phyloP scores from a whole-genome alignment of 2,888 invertebrate species.

The Pherbina coryleti region DNA sequence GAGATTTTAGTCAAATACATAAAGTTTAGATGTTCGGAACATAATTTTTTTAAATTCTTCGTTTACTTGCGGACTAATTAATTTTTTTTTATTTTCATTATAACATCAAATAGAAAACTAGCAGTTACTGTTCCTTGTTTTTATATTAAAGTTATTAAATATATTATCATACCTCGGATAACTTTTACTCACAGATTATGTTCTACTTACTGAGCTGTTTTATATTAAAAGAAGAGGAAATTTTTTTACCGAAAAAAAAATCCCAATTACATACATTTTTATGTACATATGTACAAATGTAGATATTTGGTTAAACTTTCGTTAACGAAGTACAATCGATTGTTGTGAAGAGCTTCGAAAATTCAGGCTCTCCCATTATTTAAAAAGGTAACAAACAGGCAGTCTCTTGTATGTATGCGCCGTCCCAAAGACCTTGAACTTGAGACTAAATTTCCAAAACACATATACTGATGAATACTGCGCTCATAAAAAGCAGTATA shows the following conservation, averaged over 20 bases:
- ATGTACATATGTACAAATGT: neutral
- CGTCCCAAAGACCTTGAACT: constrained; percentile 71
- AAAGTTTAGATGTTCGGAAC: neutral
- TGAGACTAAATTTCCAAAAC: constrained; percentile 70
- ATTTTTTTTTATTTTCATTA: neutral
- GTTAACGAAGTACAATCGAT: neutral
- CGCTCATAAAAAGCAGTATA: constrained; percentile 28
- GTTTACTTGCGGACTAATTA: neutral
- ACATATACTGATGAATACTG: constrained; percentile 46
- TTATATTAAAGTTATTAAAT: no score
- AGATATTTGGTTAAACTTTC: neutral
- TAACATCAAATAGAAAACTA: no score
- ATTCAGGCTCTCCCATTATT: constrained; percentile 9
- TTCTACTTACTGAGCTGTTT: no score
- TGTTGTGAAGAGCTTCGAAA: neutral
- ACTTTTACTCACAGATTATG: no score
- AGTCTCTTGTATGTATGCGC: constrained; percentile 42
- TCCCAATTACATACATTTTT: neutral
- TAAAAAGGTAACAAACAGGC: constrained; percentile 11
- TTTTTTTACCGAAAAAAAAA: neutral
- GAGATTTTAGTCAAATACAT: constrained; percentile 53
- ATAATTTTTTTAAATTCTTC: neutral
- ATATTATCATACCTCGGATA: no score
- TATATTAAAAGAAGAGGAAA: no score
- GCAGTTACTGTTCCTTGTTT: no score